Conservation (phyloP, 2,797 vertebrate genomes). For the Anguilla anguilla region DNA sequence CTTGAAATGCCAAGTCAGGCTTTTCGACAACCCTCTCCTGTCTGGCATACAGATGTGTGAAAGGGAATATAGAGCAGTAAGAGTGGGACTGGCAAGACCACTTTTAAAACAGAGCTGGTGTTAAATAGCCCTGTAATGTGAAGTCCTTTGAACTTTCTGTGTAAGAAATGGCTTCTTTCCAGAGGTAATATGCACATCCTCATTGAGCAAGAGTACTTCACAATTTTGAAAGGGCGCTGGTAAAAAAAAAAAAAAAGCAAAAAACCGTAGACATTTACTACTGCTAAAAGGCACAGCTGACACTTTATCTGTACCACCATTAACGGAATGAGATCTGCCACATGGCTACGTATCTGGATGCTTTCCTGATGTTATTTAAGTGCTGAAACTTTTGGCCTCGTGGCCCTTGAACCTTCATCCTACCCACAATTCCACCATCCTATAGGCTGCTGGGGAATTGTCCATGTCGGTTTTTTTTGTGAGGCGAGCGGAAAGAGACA, state of each 20-base stretch:
- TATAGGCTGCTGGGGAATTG: background rate
- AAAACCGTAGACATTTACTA: background rate
- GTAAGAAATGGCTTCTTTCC: background rate
- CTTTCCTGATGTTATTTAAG: background rate
- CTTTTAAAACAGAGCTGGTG: background rate
- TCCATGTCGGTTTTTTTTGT: conserved; percentile 6
- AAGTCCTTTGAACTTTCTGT: background rate
- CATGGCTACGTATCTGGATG: background rate
- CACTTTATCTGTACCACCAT: background rate
- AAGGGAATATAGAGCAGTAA: background rate
- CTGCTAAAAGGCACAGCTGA: background rate
- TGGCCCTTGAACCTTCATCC: background rate
- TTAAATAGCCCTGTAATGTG: background rate
- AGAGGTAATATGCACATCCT: background rate
- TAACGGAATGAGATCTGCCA: background rate
- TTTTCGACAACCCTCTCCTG: background rate
- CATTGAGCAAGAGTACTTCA: background rate
- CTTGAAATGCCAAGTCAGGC: background rate
- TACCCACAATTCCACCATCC: background rate
- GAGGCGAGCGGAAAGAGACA: conserved; percentile 2
- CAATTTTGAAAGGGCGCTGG: background rate
- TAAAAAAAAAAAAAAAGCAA: background rate
- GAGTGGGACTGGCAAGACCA: background rate
- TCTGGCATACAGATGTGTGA: background rate
- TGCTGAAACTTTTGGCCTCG: background rate